Base-by-base conservation (phyloP, 2,113 vertebrate genomes). In the Reinhardtius hippoglossoides region DNA sequence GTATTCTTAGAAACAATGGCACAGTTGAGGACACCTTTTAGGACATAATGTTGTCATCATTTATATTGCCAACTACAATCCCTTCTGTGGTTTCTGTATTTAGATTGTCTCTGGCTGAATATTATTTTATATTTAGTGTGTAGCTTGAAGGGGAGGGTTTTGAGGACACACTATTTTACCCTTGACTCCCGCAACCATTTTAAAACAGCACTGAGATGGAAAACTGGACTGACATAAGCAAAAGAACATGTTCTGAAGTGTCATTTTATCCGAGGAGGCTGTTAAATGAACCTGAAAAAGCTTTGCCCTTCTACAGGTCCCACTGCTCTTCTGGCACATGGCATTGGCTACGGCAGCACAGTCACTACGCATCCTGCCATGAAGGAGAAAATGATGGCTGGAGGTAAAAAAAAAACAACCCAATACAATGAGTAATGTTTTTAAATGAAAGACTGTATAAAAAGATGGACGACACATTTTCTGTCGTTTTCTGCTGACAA, bases 341-440 rank as follows among this genome's bases (percentile, higher is more conserved):
- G 96, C 37, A 95, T 99, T 18, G 97, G 95, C 3, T 98, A 94
- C 63, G 97, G 97, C 87, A 96, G 96, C 91, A 98, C 95, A 77
- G 96, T 99, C 37, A 99, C 98, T 2, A 97, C 97, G 0, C 97
- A 99, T 82, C 98, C 98, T 2, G 93, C 93, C 80, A 96, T 96
- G 84, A 99, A 98, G 85, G 98, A 99, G 82, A 99, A 97, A 88
- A 98, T 99, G 96, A 97, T 99, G 97, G 92, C 89, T 71, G 97
- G 97, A 90, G 96, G 98, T 99, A 95, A 92, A 21, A 12, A 0
- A n/a, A 21, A 42, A 46, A 12, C 0, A n/a, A 78, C 46, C 20
- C 14, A 50, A 6, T 50, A 50, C 46, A 50, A 50, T 50, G 16
- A 15, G 14, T 18, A 50, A 50, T 5, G 4, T 50, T 50, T 12